Percentiles rank a stretch among this genome's conserved stretches.
Evolutionary conservation across 2,888 invertebrate species (phyloP).

Genomic region (Drosophila neutralis): DNA sequence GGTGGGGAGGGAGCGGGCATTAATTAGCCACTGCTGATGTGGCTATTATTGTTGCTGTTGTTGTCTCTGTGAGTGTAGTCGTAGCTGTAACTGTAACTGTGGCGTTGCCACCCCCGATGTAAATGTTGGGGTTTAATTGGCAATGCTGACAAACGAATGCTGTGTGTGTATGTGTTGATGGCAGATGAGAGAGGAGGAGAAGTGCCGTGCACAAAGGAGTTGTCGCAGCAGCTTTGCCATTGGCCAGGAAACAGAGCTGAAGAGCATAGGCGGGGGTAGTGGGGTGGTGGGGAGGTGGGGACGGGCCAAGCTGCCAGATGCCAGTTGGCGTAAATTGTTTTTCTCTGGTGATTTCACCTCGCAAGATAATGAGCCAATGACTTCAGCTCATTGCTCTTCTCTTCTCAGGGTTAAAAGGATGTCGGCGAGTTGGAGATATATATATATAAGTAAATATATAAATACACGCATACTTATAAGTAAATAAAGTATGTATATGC

Average conservation of each 20-base stretch:
- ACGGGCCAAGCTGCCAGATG: neutral
- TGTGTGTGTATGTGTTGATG: conserved; percentile 6
- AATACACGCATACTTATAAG: neutral
- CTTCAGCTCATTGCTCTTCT: neutral
- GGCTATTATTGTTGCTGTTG: conserved; percentile 1
- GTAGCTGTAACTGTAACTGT: conserved; percentile 13
- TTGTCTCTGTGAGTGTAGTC: neutral
- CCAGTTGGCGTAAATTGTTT: conserved; percentile 5
- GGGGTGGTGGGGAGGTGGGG: neutral
- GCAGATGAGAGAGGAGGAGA: neutral
- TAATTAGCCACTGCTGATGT: conserved; percentile 41
- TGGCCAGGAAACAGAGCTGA: conserved; percentile 19
- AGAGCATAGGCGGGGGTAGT: neutral
- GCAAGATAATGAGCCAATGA: conserved; percentile 21
- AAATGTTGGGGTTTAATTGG: conserved; percentile 57
- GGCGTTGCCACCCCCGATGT: conserved; percentile 36
- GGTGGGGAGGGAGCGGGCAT: conserved; percentile 5
- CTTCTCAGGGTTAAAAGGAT: neutral
- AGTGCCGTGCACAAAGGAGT: conserved; percentile 18
- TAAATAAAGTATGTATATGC: neutral
- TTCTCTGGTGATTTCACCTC: conserved; percentile 5
- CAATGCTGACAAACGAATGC: conserved; percentile 14
- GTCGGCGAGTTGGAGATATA: neutral
- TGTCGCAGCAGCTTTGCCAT: conserved; percentile 33
- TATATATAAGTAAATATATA: neutral